Evolutionary conservation across 1,140 invertebrate species (phyloP).

Genomic region (Colletes gigas): DNA sequence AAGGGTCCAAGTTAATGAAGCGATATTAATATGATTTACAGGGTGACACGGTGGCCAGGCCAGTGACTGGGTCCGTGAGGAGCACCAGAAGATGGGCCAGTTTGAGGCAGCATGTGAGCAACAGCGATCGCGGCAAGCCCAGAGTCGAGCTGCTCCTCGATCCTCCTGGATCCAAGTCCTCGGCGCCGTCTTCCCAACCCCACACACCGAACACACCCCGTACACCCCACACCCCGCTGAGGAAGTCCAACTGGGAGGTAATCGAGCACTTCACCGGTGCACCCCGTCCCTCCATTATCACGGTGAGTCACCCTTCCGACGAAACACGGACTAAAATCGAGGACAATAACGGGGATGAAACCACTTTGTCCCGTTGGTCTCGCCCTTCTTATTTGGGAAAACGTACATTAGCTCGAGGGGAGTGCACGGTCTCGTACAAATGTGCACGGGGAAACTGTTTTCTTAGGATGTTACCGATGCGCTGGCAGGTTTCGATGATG

Average conservation of each 20-base stretch:
- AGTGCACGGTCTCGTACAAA: background rate
- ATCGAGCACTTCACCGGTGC: constrained; percentile 89
- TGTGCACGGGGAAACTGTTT: too few species aligned
- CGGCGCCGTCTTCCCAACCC: constrained; percentile 74
- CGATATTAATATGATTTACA: constrained; percentile 38
- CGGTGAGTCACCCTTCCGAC: constrained; percentile 59
- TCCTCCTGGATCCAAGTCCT: constrained; percentile 74
- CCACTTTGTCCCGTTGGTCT: background rate
- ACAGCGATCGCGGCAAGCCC: constrained; percentile 67
- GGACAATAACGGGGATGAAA: constrained; percentile 6
- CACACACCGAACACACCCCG: constrained; percentile 72
- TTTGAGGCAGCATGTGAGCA: constrained; percentile 77
- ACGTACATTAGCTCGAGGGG: background rate
- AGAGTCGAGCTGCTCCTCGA: constrained; percentile 72
- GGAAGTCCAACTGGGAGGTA: constrained; percentile 93
- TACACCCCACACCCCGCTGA: constrained; percentile 82
- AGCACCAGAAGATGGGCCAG: constrained; percentile 80
- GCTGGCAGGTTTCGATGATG: too few species aligned
- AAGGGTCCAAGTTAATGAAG: too few species aligned
- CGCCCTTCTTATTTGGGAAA: background rate
- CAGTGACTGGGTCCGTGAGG: constrained; percentile 68
- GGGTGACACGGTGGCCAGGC: constrained; percentile 67
- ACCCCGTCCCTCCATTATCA: constrained; percentile 77
- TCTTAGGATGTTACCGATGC: too few species aligned
- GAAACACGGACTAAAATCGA: background rate